Base-by-base conservation (phyloP, 2,888 invertebrate genomes). In the Coelinius sp. region DNA sequence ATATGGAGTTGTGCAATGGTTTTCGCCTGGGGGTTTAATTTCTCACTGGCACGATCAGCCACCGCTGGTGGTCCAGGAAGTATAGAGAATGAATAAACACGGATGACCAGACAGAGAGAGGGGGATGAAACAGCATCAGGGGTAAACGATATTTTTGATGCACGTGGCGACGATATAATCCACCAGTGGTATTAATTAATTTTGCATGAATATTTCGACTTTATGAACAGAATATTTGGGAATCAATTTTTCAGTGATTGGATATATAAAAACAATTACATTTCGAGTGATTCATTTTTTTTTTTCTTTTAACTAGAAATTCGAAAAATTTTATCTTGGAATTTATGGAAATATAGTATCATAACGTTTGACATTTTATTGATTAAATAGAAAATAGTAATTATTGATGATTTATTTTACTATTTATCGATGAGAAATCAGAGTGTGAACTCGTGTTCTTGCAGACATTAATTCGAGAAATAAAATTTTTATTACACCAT, bases 21-120 rank as follows among this genome's bases (percentile, higher is more conserved):
- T 59, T 59, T 59, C 6, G 59, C 59, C 59, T 59, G 59, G 17
- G 59, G 59, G 59, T 59, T 59, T 59, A 59, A 59, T 59, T 31
- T 59, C 59, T 59, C 59, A 31, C 59, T 59, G 20, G 59, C 59
- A 59, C 59, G 59, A 59, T 59, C 59, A 17, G 59, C 59, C 59
- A 59, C 59, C 59, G 35, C 35, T 35, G 59, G 59, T 59, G 59
- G 59, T 59, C 59, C 59, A 8, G 59, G 8, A 59, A 59, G n/a
- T 35, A 59, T 59, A 59, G 31, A 59, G 31, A 59, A 59, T 59
- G 35, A 59, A 59, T 59, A 59, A 59, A 59, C 59, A 59, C 59
- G 59, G 59, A 59, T 59, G 59, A 59, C 59, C 59, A 35, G 35
- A 59, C 35, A 17, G 20, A 20, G 10, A 7, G 31, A 17, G 31